Conservation (phyloP, 2,797 vertebrate species). For the Rousettus madagascariensis region DNA sequence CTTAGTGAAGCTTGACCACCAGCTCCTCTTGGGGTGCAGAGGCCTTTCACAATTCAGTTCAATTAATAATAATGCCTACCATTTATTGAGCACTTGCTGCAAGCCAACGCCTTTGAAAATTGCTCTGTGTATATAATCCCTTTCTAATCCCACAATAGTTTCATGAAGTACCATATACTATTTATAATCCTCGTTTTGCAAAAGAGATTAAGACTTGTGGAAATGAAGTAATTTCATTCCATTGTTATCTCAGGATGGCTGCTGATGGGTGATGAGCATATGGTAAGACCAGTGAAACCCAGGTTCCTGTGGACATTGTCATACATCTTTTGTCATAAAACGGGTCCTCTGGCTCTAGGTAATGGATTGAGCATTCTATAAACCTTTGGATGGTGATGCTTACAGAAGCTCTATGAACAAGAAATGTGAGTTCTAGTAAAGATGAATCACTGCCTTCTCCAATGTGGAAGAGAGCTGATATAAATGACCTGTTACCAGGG, state of each 20-base stretch:
- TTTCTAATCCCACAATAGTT: not conserved
- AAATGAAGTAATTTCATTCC: not conserved
- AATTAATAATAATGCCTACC: not conserved
- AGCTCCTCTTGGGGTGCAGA: not conserved
- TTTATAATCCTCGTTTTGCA: not conserved
- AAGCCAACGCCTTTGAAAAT: not conserved
- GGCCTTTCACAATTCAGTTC: not conserved
- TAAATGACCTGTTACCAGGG: not conserved
- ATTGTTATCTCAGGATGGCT: slow-evolving; percentile 3
- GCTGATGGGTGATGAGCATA: not conserved
- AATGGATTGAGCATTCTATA: not conserved
- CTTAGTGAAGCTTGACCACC: not conserved
- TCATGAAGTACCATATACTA: not conserved
- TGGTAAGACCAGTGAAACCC: not conserved
- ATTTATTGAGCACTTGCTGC: not conserved
- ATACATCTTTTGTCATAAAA: not conserved
- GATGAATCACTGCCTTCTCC: not conserved
- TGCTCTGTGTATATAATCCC: not conserved
- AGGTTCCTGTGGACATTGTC: not conserved
- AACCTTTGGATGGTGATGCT: not conserved
- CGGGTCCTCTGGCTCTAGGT: not conserved
- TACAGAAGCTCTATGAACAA: not conserved
- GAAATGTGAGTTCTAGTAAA: not conserved
- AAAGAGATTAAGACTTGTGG: not conserved
- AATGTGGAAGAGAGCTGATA: not conserved